Conservation (phyloP, 2,888 invertebrate genomes). For the Brachypterus glaber region DNA sequence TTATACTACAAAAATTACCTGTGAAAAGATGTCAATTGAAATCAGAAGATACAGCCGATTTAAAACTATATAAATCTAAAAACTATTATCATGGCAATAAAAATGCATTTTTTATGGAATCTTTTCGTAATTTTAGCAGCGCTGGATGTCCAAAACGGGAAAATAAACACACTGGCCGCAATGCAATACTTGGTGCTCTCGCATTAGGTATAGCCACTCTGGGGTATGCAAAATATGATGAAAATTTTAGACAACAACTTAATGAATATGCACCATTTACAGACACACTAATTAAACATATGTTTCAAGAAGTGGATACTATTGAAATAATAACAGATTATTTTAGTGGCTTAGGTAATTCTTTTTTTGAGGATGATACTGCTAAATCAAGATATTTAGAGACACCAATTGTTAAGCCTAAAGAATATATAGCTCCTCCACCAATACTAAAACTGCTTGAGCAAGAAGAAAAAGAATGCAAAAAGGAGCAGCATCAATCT, state of each 20-base stretch:
- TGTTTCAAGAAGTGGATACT: constrained; percentile 52
- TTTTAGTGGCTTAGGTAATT: too few relatives aligned
- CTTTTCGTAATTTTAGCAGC: too few relatives aligned
- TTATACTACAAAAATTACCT: too few relatives aligned
- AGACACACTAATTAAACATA: constrained; percentile 52
- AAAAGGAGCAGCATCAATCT: too few relatives aligned
- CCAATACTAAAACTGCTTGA: constrained; percentile 25
- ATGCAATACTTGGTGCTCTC: constrained; percentile 37
- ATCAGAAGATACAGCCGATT: too few relatives aligned
- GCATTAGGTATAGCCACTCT: constrained; percentile 44
- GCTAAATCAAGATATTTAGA: too few relatives aligned
- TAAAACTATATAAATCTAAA: too few relatives aligned
- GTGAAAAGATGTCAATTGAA: too few relatives aligned
- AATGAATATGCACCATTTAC: constrained; percentile 54
- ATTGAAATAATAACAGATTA: background rate
- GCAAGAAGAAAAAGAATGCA: constrained; percentile 23
- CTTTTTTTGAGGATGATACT: too few relatives aligned
- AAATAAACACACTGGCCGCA: constrained; percentile 15
- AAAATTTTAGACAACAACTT: constrained; percentile 53
- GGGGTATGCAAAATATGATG: constrained; percentile 54
- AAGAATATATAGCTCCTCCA: constrained; percentile 26
- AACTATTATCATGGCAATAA: too few relatives aligned
- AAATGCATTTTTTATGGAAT: too few relatives aligned
- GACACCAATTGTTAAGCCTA: constrained; percentile 20
- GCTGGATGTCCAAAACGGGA: too few relatives aligned